Conservation (phyloP, 2,888 invertebrate species). For the Eilema caniola region DNA sequence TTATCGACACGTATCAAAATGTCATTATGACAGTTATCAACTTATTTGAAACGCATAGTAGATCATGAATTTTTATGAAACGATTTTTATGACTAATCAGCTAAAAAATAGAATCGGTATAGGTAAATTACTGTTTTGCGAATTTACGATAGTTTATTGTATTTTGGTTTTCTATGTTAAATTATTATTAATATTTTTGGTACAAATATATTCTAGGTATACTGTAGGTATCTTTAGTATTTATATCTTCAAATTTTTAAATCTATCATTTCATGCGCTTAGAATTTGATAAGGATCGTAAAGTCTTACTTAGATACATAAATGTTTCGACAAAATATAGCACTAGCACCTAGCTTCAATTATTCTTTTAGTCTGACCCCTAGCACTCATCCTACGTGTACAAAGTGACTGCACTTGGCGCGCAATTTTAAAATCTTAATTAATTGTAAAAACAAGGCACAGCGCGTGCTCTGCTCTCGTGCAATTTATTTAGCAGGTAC, state of each 20-base stretch:
- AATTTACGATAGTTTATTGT: neutral
- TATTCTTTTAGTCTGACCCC: no score
- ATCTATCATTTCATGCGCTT: neutral
- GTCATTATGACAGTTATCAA: no score
- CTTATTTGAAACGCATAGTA: no score
- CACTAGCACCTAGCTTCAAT: neutral
- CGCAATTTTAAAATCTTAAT: constrained; percentile 20
- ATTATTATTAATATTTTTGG: neutral
- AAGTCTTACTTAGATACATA: no score
- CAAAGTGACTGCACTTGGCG: constrained; percentile 14
- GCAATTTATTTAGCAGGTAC: constrained; percentile 55
- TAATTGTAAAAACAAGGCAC: constrained; percentile 55
- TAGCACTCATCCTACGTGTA: neutral
- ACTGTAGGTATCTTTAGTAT: no score
- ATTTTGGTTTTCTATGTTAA: no score
- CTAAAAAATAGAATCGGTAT: no score
- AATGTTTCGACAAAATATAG: neutral
- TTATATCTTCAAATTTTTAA: neutral
- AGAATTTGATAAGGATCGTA: neutral
- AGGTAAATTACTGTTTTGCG: neutral
- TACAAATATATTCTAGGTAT: no score
- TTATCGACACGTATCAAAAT: no score
- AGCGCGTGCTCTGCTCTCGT: constrained; percentile 24
- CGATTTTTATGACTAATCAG: no score
- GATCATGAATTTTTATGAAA: no score